Evolutionary conservation across 2,888 invertebrate genomes (phyloP).

Genomic region (Philaethria dido): DNA sequence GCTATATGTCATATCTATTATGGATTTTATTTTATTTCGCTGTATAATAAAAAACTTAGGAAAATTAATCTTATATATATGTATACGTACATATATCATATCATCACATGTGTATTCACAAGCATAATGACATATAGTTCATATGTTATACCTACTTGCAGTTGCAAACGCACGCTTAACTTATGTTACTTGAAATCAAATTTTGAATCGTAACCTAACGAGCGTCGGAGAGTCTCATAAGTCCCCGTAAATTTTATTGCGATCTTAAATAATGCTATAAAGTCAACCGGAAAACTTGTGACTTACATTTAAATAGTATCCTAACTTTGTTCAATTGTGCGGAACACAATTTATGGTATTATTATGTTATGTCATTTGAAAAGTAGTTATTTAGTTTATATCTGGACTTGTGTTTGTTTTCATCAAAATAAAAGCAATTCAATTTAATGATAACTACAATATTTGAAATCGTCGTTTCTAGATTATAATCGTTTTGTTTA

Average conservation of each 20-base stretch:
- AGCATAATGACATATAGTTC: too few relatives aligned
- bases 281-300: constrained; percentile 32
- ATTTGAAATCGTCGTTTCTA: background rate
- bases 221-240: constrained; percentile 21
- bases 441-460: background rate
- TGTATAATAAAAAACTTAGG: too few relatives aligned
- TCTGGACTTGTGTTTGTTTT: constrained; percentile 6
- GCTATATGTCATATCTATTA: too few relatives aligned
- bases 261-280: constrained; percentile 35
- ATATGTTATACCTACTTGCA: background rate
- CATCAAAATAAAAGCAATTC: background rate
- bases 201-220: constrained; percentile 44
- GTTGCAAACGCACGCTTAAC: background rate
- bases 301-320: constrained; percentile 26
- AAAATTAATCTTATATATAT: too few relatives aligned
- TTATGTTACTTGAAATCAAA: constrained; percentile 46
- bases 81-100: too few relatives aligned
- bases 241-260: constrained; percentile 29
- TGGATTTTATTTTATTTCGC: too few relatives aligned
- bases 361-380: constrained; percentile 16
- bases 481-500: background rate
- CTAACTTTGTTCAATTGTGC: constrained; percentile 21
- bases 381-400: constrained; percentile 17
- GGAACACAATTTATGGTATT: constrained; percentile 19
- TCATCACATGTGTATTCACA: too few relatives aligned